Conservation (phyloP, 1,140 invertebrate species). For the Palaemon carinicauda region DNA sequence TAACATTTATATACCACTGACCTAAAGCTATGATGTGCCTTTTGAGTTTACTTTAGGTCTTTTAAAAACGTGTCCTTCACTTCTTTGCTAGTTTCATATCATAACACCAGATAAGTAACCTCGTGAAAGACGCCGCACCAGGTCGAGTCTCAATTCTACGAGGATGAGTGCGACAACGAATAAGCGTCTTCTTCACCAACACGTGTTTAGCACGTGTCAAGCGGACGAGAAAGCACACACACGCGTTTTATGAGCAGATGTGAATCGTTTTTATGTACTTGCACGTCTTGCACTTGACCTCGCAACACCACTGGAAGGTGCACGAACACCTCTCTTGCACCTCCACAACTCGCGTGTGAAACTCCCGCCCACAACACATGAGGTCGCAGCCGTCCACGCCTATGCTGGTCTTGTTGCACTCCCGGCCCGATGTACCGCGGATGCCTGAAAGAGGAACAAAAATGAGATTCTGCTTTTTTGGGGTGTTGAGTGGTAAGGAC, state of each 20-base stretch:
- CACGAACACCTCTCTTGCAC: constrained; percentile 84
- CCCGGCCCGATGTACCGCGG: constrained; percentile 70
- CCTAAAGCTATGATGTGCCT: no score
- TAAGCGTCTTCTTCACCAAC: no score
- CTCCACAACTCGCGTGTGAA: constrained; percentile 68
- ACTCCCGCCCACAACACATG: constrained; percentile 74
- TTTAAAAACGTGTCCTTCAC: no score
- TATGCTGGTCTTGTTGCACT: constrained; percentile 72
- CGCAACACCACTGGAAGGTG: constrained; percentile 97
- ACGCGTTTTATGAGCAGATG: constrained; percentile 73
- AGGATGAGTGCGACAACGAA: no score
- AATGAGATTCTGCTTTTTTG: constrained; percentile 67
- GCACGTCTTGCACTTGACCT: constrained; percentile 93
- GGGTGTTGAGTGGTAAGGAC: background rate
- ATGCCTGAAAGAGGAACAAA: constrained; percentile 75
- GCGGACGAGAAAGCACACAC: background rate
- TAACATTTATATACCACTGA: no score
- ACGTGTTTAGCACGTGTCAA: no score
- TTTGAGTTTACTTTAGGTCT: no score
- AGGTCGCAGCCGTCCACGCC: constrained; percentile 74
- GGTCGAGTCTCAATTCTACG: no score
- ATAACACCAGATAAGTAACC: no score
- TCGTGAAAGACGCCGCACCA: no score
- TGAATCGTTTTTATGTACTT: constrained; percentile 87
- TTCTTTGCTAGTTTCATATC: no score